phyloP scores from a whole-genome alignment of 1,140 invertebrate species.

The Eurosta solidaginis region DNA sequence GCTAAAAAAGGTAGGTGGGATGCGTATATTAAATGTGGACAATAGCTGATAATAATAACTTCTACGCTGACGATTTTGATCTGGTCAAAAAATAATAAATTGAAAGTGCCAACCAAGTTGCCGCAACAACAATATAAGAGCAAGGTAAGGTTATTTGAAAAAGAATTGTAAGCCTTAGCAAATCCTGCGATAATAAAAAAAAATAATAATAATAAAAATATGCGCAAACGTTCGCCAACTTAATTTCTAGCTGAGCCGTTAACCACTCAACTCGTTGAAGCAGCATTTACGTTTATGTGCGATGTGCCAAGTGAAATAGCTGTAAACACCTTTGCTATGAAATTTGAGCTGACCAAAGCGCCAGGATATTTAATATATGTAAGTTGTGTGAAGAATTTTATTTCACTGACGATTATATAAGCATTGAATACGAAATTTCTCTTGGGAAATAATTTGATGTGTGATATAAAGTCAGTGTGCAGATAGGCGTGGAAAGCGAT shows the following conservation, averaged over 20 bases:
- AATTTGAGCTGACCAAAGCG: no score
- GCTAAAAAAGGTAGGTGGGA: background rate
- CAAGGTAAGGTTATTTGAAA: background rate
- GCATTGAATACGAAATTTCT: background rate
- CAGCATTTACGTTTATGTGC: background rate
- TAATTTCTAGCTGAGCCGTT: slow-evolving; percentile 18
- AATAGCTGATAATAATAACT: slow-evolving; percentile 28
- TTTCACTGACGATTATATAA: background rate
- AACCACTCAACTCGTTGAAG: background rate
- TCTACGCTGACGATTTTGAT: slow-evolving; percentile 19
- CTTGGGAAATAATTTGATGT: background rate
- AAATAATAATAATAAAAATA: no score
- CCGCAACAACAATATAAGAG: background rate
- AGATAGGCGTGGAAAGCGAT: background rate
- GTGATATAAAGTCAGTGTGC: background rate
- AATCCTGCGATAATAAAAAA: background rate
- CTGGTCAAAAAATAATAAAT: slow-evolving; percentile 27
- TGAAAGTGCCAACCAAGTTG: slow-evolving; percentile 18
- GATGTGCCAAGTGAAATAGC: background rate
- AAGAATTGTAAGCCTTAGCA: background rate
- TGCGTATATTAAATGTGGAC: background rate
- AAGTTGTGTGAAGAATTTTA: no score
- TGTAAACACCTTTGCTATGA: background rate
- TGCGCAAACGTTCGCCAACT: slow-evolving; percentile 8
- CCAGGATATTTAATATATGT: background rate